Base-by-base conservation (phyloP, 2,888 invertebrate genomes). In the Hydrotaea cyrtoneurina region DNA sequence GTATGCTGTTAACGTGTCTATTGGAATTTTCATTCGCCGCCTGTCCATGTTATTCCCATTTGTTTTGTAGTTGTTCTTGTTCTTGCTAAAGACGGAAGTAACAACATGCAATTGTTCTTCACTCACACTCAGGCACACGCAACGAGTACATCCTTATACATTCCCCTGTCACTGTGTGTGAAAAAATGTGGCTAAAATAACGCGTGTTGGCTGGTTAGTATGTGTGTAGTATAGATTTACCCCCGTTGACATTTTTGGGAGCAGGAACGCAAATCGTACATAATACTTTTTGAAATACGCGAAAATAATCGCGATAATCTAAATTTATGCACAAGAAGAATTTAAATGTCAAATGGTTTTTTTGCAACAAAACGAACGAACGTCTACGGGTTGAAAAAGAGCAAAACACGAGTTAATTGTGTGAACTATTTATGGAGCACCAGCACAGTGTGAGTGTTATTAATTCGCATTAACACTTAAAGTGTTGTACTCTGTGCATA, bases 241-340 rank as follows among this genome's bases (percentile, higher is more conserved):
- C 21, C 66, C 19, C 59, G n/a, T 66, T 66, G 66, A 11, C 26
- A 59, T 59, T 59, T 59, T 59, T 31, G 31, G 3, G 7, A 31
- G 31, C 31, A 31, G 2, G 31, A 4, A 7, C 31, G 31, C 2
- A 2, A 26, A 43, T 69, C 19, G 46, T 21, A 74, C 55, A 26
- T 66, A 36, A 78, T 57, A 15, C 76, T 72, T 73, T 64, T 62
- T 81, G 39, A 73, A 81, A 77, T 75, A 78, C 83, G 83, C 77
- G 13, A 72, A 82, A 80, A 83, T 85, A 80, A 80, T 80, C 82
- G 71, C 75, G 82, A 85, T 85, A 82, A 85, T 82, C 85, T 83
- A 80, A 85, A 82, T 85, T 85, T 85, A 80, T 85, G 80, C 85
- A 80, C 82, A 75, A 78, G 71, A 85, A 78, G 80, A 83, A 83